Evolutionary conservation across 2,888 invertebrate genomes (phyloP).

Genomic region (Desoria tigrina): DNA sequence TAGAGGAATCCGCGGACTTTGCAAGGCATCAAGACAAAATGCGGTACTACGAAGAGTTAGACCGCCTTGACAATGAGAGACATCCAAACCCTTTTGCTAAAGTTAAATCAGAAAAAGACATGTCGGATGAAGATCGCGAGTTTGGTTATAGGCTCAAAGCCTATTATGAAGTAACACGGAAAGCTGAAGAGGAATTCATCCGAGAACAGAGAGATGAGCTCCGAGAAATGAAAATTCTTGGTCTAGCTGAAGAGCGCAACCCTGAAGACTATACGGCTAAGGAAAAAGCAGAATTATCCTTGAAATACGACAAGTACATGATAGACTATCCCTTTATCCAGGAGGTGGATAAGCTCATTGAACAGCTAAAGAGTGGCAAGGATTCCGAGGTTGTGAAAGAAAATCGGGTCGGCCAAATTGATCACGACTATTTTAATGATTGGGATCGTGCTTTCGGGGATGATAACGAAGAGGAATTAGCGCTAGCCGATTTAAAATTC

Average conservation of each 20-base stretch:
- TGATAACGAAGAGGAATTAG: too few species aligned
- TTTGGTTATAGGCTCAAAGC: not conserved
- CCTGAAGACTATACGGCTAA: slow-evolving; percentile 6
- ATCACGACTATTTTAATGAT: not conserved
- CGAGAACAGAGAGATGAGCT: not conserved
- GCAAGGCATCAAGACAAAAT: not conserved
- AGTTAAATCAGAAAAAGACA: not conserved
- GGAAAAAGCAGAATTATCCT: not conserved
- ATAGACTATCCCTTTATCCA: slow-evolving; percentile 3
- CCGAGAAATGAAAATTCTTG: not conserved
- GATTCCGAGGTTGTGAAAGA: not conserved
- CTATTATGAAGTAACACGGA: not conserved
- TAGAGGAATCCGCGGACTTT: slow-evolving; percentile 23
- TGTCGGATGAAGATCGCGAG: not conserved
- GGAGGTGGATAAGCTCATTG: slow-evolving; percentile 4
- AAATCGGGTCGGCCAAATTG: not conserved
- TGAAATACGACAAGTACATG: slow-evolving; percentile 6
- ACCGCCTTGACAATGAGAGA: too few species aligned
- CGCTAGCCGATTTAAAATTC: too few species aligned
- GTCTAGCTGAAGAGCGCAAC: slow-evolving; percentile 9
- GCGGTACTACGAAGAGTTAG: not conserved
- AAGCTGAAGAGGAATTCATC: slow-evolving; percentile 5
- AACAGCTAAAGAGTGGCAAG: not conserved
- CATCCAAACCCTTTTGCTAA: too few species aligned
- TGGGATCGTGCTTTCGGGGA: too few species aligned